These are phyloP conservation scores for Mormoops blainvillei DNA, from an alignment of 2,113 vertebrate genomes.

Conservation along the genomic window DNA sequence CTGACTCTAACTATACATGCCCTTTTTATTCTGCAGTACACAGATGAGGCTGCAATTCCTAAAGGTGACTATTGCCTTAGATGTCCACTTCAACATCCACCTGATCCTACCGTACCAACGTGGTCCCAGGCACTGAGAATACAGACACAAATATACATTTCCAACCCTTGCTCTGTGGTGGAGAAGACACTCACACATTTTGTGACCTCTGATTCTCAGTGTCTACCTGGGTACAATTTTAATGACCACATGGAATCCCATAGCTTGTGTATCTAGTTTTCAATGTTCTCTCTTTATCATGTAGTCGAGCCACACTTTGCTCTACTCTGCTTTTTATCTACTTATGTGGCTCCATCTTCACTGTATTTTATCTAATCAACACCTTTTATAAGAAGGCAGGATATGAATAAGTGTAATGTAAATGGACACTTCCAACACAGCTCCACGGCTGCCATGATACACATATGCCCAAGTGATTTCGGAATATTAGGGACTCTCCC, in stretches of 20 bases:
- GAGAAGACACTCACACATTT: neutral
- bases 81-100: neutral
- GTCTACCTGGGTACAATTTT: neutral
- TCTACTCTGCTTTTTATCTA: neutral
- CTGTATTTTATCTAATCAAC: neutral
- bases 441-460: no score
- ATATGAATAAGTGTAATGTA: neutral
- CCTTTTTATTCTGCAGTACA: neutral
- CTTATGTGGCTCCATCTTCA: neutral
- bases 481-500: neutral
- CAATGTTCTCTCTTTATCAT: neutral
- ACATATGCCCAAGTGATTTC: neutral
- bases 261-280: neutral
- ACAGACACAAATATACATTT: rapidly evolving
- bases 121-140: neutral
- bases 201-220: neutral
- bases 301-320: neutral
- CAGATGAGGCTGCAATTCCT: rapidly evolving
- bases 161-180: no score
- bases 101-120: neutral
- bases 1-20: no score
- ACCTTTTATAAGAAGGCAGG: neutral
- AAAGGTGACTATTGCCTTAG: neutral
- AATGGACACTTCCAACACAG: neutral
- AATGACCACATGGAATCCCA: neutral